These are phyloP conservation scores for Prosopocoilus inquinatus DNA, from an alignment of 2,888 invertebrate species.

Conservation along the genomic window DNA sequence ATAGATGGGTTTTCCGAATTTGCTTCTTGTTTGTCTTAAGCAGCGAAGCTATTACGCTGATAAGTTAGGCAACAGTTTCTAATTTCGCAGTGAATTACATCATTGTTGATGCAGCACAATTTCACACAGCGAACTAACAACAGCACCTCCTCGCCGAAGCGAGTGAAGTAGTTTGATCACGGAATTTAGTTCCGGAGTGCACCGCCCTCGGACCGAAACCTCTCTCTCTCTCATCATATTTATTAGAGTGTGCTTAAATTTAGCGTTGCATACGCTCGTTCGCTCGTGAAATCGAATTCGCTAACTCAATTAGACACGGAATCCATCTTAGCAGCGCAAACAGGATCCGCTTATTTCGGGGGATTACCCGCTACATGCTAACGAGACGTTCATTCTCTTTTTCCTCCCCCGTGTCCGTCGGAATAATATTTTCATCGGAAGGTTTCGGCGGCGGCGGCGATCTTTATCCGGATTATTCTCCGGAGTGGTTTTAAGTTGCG, in stretches of 20 bases:
- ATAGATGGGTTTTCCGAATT: too few species aligned
- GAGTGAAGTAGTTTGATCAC: too few species aligned
- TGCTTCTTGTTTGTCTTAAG: too few species aligned
- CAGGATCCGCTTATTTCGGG: constrained; percentile 9
- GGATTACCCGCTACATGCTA: constrained; percentile 24
- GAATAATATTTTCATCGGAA: constrained; percentile 30
- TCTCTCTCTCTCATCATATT: not conserved
- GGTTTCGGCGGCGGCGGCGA: constrained; percentile 25
- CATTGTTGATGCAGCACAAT: too few species aligned
- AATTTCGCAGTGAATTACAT: too few species aligned
- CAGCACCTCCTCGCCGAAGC: too few species aligned
- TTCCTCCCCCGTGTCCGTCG: not conserved
- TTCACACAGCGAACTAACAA: too few species aligned
- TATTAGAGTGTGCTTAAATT: constrained; percentile 16
- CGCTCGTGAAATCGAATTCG: constrained; percentile 26
- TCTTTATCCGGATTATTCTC: constrained; percentile 43
- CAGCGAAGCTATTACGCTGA: too few species aligned
- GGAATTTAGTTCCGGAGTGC: too few species aligned
- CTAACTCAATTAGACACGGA: constrained; percentile 25
- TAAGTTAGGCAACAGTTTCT: too few species aligned
- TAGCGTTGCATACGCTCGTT: constrained; percentile 17
- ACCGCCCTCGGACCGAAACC: too few species aligned
- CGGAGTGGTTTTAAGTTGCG: constrained; percentile 42
- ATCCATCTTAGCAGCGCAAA: constrained; percentile 12
- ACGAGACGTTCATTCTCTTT: constrained; percentile 9